Base-by-base conservation (phyloP, 2,797 vertebrate species). In the Orestias chungarensis region DNA sequence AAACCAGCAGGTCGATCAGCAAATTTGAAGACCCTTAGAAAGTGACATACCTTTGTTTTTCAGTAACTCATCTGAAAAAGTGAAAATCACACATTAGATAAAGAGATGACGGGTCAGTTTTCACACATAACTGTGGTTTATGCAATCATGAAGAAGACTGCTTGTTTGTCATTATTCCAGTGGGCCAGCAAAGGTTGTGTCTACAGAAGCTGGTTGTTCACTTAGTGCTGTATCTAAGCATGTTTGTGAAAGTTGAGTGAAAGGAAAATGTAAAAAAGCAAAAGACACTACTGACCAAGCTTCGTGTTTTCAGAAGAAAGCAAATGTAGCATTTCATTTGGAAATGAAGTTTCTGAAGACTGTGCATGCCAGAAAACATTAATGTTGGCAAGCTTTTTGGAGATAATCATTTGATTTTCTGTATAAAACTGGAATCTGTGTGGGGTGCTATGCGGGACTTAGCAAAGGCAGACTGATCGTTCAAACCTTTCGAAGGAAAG, bases 1-100 rank as follows among this genome's bases (percentile, higher is more conserved):
- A 73, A 59, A 64, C 31, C 69, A 35, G 31, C 18, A 15, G 27
- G 78, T 23, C 70, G 64, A 23, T 20, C 49, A 5, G 35, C 31
- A 12, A 9, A n/a, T 31, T 14, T 10, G 18, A n/a, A 38, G 12
- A 23, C 33, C 18, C 10, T 59, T 35, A 20, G 23, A 59, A 33
- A 33, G 18, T 59, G 1, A 10, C 0, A 33, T 59, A n/a, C n/a
- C n/a, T n/a, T n/a, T n/a, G n/a, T 35, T 3, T 10, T 33, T 35
- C 18, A 20, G 29, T 33, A 35, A 33, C 20, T 23, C 29, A 59
- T 18, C 17, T 1, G 31, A 1, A 10, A 31, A 20, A 35, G 29
- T 17, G 31, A 59, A 20, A 20, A 7, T 59, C 17, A 20, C 6
- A 25, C 7, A 9, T 20, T 57, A 59, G 31, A 20, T 20, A 20